These are phyloP conservation scores for Musca domestica DNA, from an alignment of 1,140 invertebrate genomes.

Conservation along the genomic window DNA sequence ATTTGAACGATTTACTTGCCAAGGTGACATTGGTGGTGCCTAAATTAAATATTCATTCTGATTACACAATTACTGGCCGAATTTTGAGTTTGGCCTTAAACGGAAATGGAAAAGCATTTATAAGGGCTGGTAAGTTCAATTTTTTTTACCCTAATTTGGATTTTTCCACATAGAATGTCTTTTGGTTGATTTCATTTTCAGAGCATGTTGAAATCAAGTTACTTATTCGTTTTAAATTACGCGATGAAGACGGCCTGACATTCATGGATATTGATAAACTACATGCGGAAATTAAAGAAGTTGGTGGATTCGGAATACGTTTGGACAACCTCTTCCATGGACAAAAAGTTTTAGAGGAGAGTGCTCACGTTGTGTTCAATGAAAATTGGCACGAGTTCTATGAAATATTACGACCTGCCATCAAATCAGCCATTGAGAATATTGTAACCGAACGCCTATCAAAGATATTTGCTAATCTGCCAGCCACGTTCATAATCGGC, in stretches of 20 bases:
- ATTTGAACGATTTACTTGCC: background rate
- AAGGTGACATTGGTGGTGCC: conserved; percentile 49
- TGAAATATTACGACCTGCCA: conserved; percentile 61
- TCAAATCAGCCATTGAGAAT: conserved; percentile 63
- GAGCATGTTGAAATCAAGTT: conserved; percentile 61
- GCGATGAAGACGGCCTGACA: conserved; percentile 57
- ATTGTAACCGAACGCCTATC: conserved; percentile 63
- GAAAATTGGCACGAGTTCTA: conserved; percentile 64
- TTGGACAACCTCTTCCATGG: conserved; percentile 36
- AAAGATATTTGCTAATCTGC: conserved; percentile 62
- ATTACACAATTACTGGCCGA: conserved; percentile 68
- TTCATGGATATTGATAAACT: conserved; percentile 61
- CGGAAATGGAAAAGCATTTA: conserved; percentile 64
- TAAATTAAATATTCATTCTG: conserved; percentile 65
- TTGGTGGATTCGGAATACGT: conserved; percentile 39
- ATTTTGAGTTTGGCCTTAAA: conserved; percentile 66
- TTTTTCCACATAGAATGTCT: background rate
- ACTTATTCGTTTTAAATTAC: conserved; percentile 59
- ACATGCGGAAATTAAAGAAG: conserved; percentile 33
- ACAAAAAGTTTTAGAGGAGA: conserved; percentile 55
- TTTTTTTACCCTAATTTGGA: background rate
- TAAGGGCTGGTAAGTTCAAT: conserved; percentile 66
- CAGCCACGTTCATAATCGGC: conserved; percentile 52
- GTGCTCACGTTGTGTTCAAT: conserved; percentile 64
- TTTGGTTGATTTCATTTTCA: background rate